Evolutionary conservation across 2,113 vertebrate species (phyloP).

Genomic region (Ophthalmolycus amberensis): DNA sequence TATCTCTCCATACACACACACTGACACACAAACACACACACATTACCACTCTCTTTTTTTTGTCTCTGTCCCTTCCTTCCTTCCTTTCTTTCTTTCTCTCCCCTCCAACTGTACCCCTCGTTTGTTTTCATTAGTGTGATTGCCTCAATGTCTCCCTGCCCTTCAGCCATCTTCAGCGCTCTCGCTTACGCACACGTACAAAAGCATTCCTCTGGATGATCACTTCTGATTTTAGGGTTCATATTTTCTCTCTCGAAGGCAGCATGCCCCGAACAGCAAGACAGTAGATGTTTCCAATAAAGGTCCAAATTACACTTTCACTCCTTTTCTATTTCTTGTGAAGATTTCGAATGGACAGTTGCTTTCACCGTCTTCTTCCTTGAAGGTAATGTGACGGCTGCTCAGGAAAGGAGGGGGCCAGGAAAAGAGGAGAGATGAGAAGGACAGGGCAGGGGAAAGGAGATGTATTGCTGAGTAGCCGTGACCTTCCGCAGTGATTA

Average conservation of each 20-base stretch:
- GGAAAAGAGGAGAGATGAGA: constrained; percentile 6
- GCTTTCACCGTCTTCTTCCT: constrained; percentile 2
- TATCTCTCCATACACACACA: constrained; percentile 35
- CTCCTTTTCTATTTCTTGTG: constrained; percentile 13
- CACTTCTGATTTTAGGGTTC: constrained; percentile 68
- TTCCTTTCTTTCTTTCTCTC: constrained; percentile 33
- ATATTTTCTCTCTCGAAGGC: constrained; percentile 44
- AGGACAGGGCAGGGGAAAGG: constrained; percentile 45
- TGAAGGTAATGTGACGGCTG: background rate
- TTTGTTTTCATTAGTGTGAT: constrained; percentile 89
- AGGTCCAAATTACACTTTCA: constrained; percentile 27
- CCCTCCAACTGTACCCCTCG: constrained; percentile 72
- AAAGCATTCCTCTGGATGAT: constrained; percentile 65
- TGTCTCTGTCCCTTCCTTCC: constrained; percentile 50
- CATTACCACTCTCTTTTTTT: constrained; percentile 23
- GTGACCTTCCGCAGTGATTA: constrained; percentile 79
- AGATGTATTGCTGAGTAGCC: constrained; percentile 66
- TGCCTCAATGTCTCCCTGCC: constrained; percentile 83
- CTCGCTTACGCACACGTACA: constrained; percentile 23
- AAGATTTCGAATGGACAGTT: constrained; percentile 37
- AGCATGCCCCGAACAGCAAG: background rate
- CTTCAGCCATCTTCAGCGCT: constrained; percentile 79
- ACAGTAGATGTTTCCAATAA: constrained; percentile 16
- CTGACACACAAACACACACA: constrained; percentile 17
- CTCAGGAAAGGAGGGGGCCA: background rate